Evolutionary conservation across 1,140 invertebrate genomes (phyloP), one percentile per base, ranked within the genome.

Genomic region (Atta texana): DNA sequence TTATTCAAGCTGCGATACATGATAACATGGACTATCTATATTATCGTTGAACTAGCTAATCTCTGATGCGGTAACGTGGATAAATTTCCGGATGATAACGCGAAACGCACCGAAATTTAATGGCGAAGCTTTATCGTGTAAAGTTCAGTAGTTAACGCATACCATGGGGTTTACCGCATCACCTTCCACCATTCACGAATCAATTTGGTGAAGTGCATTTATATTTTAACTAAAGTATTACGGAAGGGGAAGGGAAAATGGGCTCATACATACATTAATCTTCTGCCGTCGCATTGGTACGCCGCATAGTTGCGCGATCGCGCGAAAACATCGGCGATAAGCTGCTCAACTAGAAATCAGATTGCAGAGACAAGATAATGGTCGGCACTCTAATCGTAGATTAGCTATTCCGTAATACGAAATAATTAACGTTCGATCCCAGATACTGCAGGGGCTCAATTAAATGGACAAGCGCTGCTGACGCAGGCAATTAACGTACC

Each of bases 391-490:
- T 90, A 90, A 90, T 90, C 76, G 69, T 61, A 57, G 71, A 84
- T 84, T 84, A 74, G 86, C 66, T 61, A 81, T 68, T 90, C 34
- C 21, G 21, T 64, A 87, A 88, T 90, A 88, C 57, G 89, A 90
- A 90, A 90, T 90, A 90, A 90, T 90, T 90, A 90, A 90, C 51
- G 76, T 59, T 18, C 66, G 71, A 90, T 90, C 82, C 86, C 7
- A 28, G 72, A 53, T 57, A 49, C 24, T 82, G 39, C 76, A 44
- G 39, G 53, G 31, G 28, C 28, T 49, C 31, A 44, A 87, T 64
- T 85, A 71, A 89, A 90, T 81, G 86, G 89, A 81, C 78, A 59
- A 69, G 78, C 74, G 61, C 44, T 64, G 89, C 89, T 90, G 89
- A 90, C 86, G 88, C 88, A 64, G 69, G 69, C 51, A 77, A 57